Base-by-base conservation (phyloP, 2,797 vertebrate species). In the Lepus oiostolus region DNA sequence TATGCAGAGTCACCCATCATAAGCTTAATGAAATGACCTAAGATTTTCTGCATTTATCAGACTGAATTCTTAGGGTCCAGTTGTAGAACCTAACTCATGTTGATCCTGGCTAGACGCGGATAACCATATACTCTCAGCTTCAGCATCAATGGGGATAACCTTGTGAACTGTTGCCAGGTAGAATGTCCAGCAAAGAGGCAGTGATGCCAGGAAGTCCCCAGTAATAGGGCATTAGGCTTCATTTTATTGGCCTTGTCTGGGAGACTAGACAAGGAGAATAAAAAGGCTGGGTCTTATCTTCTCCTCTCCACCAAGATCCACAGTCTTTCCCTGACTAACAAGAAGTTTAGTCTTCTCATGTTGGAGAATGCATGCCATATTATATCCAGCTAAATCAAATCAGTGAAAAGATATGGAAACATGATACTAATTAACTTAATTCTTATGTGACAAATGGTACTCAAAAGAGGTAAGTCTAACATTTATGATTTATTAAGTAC, bases 331-430 rank as follows among this genome's bases (percentile, higher is more conserved):
- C 58, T 38, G 76, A n/a, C 13, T 47, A 30, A 60, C 6, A 60
- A 85, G 30, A 70, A 87, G 5, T 90, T n/a, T 30, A 83, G n/a
- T 35, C 8, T 74, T 87, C 67, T 9, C 38, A 42, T 1, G 9
- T 0, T 52, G 60, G 77, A 90, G 67, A 77, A 79, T 5, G 24
- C 52, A 87, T 26, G 22, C 22, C 63, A 77, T 5, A 24, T 47
- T 58, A 70, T 28, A 81, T n/a, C 14, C 86, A 89, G 42, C 42
- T 47, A 47, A 47, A 47, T 47, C 58, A 88, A 85, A 76, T 81
- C 71, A 70, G 32, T 52, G 38, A 93, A 87, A 93, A 67, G 50
- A 83, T 35, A 82, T 63, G 75, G 35, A 88, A 54, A 86, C 11
- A 52, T 1, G 7, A 58, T 52, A 47, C 3, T 68, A 60, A 42